Percentiles rank a stretch among this genome's conserved stretches.
Evolutionary conservation across 1,140 invertebrate species (phyloP).

Genomic region (Hestina assimilis): DNA sequence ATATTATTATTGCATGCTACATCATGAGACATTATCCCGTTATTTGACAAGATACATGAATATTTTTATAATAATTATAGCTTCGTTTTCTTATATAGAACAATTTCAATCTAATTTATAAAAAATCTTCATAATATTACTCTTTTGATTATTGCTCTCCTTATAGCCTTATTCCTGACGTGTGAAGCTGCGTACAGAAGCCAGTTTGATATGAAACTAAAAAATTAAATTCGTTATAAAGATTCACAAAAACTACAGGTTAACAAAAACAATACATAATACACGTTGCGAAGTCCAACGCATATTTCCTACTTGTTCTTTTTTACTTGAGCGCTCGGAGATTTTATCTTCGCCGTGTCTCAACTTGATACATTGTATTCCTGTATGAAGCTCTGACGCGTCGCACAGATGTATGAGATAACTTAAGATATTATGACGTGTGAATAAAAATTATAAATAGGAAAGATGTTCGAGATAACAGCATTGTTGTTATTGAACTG

Average conservation of each 20-base stretch:
- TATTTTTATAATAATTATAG: too few species aligned
- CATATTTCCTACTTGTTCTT: slow-evolving; percentile 27
- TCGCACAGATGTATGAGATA: slow-evolving; percentile 49
- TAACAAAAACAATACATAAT: slow-evolving; percentile 21
- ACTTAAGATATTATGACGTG: slow-evolving; percentile 47
- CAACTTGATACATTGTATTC: slow-evolving; percentile 47
- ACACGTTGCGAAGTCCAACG: slow-evolving; percentile 15
- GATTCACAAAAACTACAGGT: not conserved
- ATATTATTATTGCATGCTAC: too few species aligned
- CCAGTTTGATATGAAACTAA: too few species aligned
- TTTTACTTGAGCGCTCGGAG: slow-evolving; percentile 33
- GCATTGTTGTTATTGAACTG: slow-evolving; percentile 24
- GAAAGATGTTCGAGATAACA: slow-evolving; percentile 20
- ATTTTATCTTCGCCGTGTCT: slow-evolving; percentile 49
- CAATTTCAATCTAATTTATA: too few species aligned
- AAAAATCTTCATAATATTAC: too few species aligned
- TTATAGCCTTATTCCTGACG: too few species aligned
- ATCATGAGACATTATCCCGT: too few species aligned
- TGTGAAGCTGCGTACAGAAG: too few species aligned
- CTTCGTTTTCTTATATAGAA: too few species aligned
- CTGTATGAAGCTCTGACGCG: slow-evolving; percentile 22
- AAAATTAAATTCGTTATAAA: not conserved
- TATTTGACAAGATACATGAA: too few species aligned
- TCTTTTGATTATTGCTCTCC: too few species aligned
- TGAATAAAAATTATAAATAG: slow-evolving; percentile 42